Conservation (phyloP, 1,140 invertebrate species). For the Cyphomyrmex costatus region DNA sequence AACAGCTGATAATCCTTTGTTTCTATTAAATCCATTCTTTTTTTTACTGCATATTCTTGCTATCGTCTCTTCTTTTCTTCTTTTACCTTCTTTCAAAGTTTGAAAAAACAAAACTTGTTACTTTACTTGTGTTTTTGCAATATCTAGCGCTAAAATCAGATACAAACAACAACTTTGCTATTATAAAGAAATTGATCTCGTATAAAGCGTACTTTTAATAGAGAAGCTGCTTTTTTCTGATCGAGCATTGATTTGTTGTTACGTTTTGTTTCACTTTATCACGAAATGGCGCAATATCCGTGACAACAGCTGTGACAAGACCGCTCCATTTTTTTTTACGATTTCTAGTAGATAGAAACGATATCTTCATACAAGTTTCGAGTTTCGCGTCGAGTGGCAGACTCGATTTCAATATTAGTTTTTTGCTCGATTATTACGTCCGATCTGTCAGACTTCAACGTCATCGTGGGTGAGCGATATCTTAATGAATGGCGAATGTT, state of each 20-base stretch:
- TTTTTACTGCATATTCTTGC: background rate
- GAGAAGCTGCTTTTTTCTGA: background rate
- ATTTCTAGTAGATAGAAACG: slow-evolving; percentile 21
- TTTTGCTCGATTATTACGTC: slow-evolving; percentile 42
- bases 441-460: slow-evolving; percentile 23
- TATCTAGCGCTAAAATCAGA: background rate
- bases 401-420: slow-evolving; percentile 20
- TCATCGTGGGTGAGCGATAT: slow-evolving; percentile 40
- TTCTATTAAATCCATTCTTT: slow-evolving; percentile 39
- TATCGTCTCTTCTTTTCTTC: background rate
- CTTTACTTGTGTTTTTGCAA: background rate
- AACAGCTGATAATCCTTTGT: slow-evolving; percentile 65
- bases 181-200: background rate
- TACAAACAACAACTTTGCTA: background rate
- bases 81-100: background rate
- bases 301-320: slow-evolving; percentile 46
- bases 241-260: background rate
- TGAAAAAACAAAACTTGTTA: background rate
- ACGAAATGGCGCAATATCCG: slow-evolving; percentile 15
- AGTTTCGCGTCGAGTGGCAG: slow-evolving; percentile 30
- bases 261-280: slow-evolving; percentile 11
- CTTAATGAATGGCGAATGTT: slow-evolving; percentile 70
- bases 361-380: slow-evolving; percentile 46
- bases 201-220: background rate
- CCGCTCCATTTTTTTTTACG: slow-evolving; percentile 2